Evolutionary conservation across 2,113 vertebrate species (phyloP).

Genomic region (Tetrao urogallus): DNA sequence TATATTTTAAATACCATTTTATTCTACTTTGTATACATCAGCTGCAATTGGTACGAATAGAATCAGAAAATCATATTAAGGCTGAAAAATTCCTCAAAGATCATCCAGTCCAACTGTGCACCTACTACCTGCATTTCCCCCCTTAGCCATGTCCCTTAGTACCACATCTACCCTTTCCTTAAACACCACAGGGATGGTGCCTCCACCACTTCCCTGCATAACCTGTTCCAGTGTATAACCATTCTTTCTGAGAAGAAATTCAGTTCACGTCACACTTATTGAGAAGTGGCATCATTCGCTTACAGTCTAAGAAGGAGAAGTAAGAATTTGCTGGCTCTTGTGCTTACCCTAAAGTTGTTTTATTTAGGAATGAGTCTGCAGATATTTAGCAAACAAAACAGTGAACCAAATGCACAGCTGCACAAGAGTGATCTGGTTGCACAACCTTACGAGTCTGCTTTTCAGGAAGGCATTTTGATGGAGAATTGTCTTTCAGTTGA

Average conservation of each 20-base stretch:
- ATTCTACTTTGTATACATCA: neutral
- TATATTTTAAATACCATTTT: neutral
- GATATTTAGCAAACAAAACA: neutral
- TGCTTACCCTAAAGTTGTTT: neutral
- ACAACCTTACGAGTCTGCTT: neutral
- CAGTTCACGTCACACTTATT: neutral
- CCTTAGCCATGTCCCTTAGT: too few relatives aligned
- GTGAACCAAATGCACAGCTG: neutral
- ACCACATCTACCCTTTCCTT: too few relatives aligned
- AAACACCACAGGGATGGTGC: too few relatives aligned
- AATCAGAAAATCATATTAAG: too few relatives aligned
- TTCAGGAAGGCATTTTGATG: neutral
- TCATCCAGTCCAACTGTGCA: too few relatives aligned
- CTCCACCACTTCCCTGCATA: too few relatives aligned
- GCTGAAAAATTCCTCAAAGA: too few relatives aligned
- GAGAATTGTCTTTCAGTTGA: neutral
- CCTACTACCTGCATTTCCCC: too few relatives aligned
- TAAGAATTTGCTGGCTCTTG: neutral
- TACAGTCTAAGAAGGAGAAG: neutral
- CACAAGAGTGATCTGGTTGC: neutral
- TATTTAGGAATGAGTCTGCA: neutral
- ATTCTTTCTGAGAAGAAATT: too few relatives aligned
- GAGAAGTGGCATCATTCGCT: neutral
- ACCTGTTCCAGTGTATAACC: too few relatives aligned
- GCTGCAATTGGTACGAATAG: neutral